Conservation (phyloP, 2,797 vertebrate genomes). For the Megalops cyprinoides region DNA sequence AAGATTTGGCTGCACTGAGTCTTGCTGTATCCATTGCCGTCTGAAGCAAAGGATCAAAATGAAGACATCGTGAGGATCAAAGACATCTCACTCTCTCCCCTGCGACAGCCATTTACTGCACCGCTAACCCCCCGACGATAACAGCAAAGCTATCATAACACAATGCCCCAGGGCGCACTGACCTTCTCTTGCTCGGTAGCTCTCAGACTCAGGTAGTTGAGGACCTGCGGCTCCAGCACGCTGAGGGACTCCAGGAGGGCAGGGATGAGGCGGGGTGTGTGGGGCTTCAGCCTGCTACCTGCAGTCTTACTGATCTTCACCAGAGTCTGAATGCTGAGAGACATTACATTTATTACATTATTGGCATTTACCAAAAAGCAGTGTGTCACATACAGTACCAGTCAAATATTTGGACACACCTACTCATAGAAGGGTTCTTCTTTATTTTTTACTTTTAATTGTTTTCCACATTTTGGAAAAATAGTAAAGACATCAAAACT, state of each 20-base stretch:
- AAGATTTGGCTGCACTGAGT: conserved; percentile 94
- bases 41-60: conserved; percentile 60
- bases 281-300: conserved; percentile 90
- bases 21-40: conserved; percentile 94
- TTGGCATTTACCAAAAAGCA: no score
- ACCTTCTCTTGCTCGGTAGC: conserved; percentile 98
- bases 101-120: no score
- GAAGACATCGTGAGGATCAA: not conserved
- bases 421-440: no score
- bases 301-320: conserved; percentile 98
- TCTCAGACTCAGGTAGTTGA: conserved; percentile 95
- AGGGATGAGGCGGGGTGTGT: conserved; percentile 90
- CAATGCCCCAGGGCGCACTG: conserved; percentile 37
- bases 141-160: no score
- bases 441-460: no score
- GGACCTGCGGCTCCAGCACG: conserved; percentile 93
- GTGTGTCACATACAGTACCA: no score
- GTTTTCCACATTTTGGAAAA: no score
- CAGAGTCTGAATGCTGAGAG: conserved; percentile 89
- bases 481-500: no score
- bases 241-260: conserved; percentile 92
- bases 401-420: no score
- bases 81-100: no score
- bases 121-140: no score
- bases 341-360: not conserved